Conservation (phyloP, 2,888 invertebrate species). For the Rotaria macrura region DNA sequence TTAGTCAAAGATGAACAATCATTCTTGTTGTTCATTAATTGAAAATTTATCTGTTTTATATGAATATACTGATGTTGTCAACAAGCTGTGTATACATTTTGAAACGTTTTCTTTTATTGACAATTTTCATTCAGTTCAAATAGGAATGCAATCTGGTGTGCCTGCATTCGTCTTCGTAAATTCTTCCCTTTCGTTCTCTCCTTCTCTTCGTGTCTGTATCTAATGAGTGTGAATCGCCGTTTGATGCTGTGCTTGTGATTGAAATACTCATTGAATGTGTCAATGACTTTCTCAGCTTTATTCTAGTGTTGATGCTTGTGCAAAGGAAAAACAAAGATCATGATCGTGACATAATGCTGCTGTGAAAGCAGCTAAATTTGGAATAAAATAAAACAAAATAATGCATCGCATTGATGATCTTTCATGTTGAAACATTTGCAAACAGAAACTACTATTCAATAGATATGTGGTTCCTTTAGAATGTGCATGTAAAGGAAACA, state of each 20-base stretch:
- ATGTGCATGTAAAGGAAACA: no score
- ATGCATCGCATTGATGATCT: background rate
- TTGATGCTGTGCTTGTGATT: background rate
- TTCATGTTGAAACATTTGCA: background rate
- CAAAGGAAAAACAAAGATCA: background rate
- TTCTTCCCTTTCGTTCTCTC: background rate
- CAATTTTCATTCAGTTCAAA: background rate
- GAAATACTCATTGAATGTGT: background rate
- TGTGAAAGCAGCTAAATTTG: background rate
- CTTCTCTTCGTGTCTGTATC: no score
- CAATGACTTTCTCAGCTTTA: constrained; percentile 1
- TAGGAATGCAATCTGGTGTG: background rate
- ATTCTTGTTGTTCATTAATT: background rate
- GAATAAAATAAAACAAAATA: background rate
- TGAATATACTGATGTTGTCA: background rate
- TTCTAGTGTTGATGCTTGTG: background rate
- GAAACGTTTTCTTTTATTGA: background rate
- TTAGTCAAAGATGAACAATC: background rate
- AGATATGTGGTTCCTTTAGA: no score
- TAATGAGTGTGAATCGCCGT: background rate
- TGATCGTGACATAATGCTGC: background rate
- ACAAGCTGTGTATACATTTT: background rate
- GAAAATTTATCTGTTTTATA: background rate
- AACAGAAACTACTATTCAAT: background rate
- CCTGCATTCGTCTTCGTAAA: background rate